phyloP scores from a whole-genome alignment of 2,888 invertebrate genomes.

The Eilema sororculum region DNA sequence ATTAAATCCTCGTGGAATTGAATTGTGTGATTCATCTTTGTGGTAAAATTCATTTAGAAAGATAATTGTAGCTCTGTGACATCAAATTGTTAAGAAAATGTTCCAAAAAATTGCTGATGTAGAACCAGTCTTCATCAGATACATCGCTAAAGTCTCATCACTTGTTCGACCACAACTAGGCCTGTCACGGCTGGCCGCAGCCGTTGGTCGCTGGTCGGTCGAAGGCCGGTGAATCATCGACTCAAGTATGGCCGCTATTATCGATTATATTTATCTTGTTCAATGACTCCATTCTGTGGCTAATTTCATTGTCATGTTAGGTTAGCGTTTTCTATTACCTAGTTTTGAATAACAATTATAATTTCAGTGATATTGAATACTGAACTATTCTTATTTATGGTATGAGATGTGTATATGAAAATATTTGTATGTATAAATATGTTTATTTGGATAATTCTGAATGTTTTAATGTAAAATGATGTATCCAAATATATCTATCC shows the following conservation, averaged over 20 bases:
- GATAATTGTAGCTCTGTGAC: too few species aligned
- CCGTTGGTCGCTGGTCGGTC: constrained; percentile 22
- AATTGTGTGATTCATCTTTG: too few species aligned
- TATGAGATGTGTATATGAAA: too few species aligned
- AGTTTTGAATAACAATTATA: not conserved
- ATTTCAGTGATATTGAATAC: not conserved
- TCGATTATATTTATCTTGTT: constrained; percentile 24
- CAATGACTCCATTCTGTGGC: constrained; percentile 15
- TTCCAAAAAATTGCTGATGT: too few species aligned
- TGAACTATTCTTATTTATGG: not conserved
- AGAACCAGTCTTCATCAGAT: not conserved
- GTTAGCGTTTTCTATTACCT: constrained; percentile 1
- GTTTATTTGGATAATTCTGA: too few species aligned
- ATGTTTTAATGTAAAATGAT: too few species aligned
- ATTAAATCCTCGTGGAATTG: too few species aligned
- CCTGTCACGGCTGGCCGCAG: constrained; percentile 11
- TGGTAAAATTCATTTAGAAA: too few species aligned
- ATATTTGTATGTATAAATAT: too few species aligned
- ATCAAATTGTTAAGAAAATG: too few species aligned
- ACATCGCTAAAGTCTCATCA: not conserved
- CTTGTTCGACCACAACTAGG: not conserved
- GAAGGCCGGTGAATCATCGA: constrained; percentile 56
- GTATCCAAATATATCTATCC: too few species aligned
- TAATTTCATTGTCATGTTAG: not conserved
- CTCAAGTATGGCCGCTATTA: constrained; percentile 25